A percentile compares a stretch with the other conserved stretches of the same genome.
Evolutionary conservation across 1,140 invertebrate species (phyloP).

Genomic region (Spodoptera frugiperda): DNA sequence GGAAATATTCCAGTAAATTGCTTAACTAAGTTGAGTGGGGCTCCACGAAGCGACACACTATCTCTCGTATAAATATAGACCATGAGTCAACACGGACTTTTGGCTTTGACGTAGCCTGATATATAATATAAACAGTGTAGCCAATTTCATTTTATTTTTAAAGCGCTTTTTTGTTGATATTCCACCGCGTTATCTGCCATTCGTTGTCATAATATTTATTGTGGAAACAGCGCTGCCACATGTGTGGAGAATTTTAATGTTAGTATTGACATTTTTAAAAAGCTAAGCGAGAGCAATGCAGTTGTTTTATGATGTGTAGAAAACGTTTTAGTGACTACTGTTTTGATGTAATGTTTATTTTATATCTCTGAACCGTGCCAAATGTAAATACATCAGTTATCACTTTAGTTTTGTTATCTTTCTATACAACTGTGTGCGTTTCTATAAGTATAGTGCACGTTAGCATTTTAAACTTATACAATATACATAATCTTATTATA

Average conservation of each 20-base stretch:
- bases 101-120: too few relatives aligned
- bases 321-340: background rate
- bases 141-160: slow-evolving; percentile 1
- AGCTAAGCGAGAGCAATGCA: background rate
- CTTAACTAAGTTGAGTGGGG: too few relatives aligned
- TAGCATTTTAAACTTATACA: too few relatives aligned
- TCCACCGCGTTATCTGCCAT: slow-evolving; percentile 19
- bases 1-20: too few relatives aligned
- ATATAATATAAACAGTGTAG: background rate
- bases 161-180: background rate
- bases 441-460: too few relatives aligned
- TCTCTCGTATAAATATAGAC: too few relatives aligned
- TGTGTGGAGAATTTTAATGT: slow-evolving; percentile 17
- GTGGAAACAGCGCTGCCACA: background rate
- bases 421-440: too few relatives aligned
- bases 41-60: too few relatives aligned
- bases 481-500: too few relatives aligned
- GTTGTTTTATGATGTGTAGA: background rate
- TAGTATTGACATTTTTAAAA: slow-evolving; percentile 6
- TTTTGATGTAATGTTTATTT: background rate
- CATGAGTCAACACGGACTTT: background rate
- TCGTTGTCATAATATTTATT: slow-evolving; percentile 28
- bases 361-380: background rate
- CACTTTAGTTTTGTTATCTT: too few relatives aligned
- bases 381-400: background rate